Percentiles rank a stretch among this genome's conserved stretches.
Conservation (phyloP, 2,888 invertebrate genomes). For the Kuschelorhynchus macadamiae region DNA sequence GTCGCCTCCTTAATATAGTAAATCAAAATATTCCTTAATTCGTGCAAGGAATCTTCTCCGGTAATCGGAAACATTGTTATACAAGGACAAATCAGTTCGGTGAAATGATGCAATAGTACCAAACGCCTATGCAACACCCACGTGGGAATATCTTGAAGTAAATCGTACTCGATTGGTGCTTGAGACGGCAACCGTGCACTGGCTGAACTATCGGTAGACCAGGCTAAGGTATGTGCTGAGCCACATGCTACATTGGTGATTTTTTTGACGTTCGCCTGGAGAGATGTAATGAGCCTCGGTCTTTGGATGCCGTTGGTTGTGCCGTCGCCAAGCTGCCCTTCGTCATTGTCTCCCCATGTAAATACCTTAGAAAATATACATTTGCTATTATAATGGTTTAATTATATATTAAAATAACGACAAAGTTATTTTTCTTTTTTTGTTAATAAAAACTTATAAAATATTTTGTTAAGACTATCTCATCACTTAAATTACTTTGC, state of each 20-base stretch:
- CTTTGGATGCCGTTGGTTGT: constrained; percentile 93
- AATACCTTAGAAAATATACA: constrained; percentile 74
- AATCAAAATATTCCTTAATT: constrained; percentile 87
- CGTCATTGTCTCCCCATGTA: constrained; percentile 98
- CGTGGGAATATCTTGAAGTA: constrained; percentile 85
- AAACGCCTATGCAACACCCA: constrained; percentile 86
- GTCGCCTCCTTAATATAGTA: constrained; percentile 93
- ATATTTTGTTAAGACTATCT: no score
- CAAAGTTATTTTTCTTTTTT: no score
- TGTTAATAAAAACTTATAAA: no score
- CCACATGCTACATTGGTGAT: constrained; percentile 95
- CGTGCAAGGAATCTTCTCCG: constrained; percentile 78
- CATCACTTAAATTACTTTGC: no score
- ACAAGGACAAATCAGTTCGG: constrained; percentile 92
- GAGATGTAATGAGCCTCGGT: constrained; percentile 86
- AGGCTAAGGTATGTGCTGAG: constrained; percentile 94
- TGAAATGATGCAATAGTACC: constrained; percentile 92
- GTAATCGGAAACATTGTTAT: constrained; percentile 89
- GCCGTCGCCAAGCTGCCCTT: constrained; percentile 96
- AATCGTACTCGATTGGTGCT: constrained; percentile 93
- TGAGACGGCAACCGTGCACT: constrained; percentile 79
- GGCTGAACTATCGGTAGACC: constrained; percentile 85
- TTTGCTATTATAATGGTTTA: no score
- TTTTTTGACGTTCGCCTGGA: constrained; percentile 81
- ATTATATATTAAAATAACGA: no score